These are phyloP conservation scores for Orthonevra nobilis DNA, from an alignment of 2,888 invertebrate species.

Conservation along the genomic window DNA sequence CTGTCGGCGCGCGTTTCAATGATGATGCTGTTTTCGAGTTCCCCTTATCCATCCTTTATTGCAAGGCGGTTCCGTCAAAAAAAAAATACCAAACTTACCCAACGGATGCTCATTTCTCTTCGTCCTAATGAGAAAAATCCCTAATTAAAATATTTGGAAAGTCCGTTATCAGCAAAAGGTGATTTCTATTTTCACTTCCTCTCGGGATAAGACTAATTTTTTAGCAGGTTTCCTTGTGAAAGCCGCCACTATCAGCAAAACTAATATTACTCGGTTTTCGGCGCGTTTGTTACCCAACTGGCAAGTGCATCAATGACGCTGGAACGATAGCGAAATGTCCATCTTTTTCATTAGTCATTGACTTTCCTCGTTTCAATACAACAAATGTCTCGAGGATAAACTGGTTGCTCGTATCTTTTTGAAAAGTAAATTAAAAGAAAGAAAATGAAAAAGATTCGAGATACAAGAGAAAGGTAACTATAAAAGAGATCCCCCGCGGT, in stretches of 20 bases:
- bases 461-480: slow-evolving; percentile 56
- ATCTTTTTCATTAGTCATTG: slow-evolving; percentile 52
- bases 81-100: not conserved
- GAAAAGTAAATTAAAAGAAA: not conserved
- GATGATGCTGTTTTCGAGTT: slow-evolving; percentile 27
- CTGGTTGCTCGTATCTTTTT: slow-evolving; percentile 42
- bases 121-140: slow-evolving; percentile 38
- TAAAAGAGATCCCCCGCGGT: slow-evolving; percentile 64
- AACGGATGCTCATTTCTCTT: slow-evolving; percentile 55
- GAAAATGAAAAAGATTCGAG: slow-evolving; percentile 39
- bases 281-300: slow-evolving; percentile 20
- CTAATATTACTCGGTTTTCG: slow-evolving; percentile 19
- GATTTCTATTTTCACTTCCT: slow-evolving; percentile 51
- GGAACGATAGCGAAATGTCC: slow-evolving; percentile 22
- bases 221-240: slow-evolving; percentile 14
- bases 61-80: slow-evolving; percentile 35
- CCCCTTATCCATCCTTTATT: slow-evolving; percentile 18
- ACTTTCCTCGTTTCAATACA: slow-evolving; percentile 36
- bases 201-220: slow-evolving; percentile 40
- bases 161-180: slow-evolving; percentile 43
- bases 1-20: slow-evolving; percentile 33
- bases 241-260: slow-evolving; percentile 29
- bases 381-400: slow-evolving; percentile 55
- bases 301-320: not conserved
- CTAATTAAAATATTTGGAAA: slow-evolving; percentile 52